Conservation (phyloP, 2,888 invertebrate species). For the Maniola hyperantus region DNA sequence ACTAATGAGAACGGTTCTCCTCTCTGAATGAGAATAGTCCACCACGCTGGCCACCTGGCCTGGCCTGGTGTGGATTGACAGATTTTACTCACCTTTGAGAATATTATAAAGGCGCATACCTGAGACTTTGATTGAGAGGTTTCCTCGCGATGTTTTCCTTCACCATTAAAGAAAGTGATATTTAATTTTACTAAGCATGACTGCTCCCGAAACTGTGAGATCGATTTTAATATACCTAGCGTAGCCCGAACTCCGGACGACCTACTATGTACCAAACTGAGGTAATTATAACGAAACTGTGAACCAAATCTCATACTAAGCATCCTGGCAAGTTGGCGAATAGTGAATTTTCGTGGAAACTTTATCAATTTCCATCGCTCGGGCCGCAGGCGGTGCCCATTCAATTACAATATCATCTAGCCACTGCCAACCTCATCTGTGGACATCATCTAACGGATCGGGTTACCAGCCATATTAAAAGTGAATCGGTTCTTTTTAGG, state of each 20-base stretch:
- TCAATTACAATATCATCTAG: constrained; percentile 46
- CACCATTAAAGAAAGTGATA: too few species aligned
- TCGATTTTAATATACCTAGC: constrained; percentile 44
- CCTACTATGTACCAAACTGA: constrained; percentile 25
- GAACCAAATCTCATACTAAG: too few species aligned
- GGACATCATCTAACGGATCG: constrained; percentile 31
- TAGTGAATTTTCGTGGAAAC: constrained; percentile 54
- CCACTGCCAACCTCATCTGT: constrained; percentile 35
- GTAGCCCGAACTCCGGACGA: constrained; percentile 18
- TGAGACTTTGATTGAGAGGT: too few species aligned
- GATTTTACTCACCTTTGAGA: too few species aligned
- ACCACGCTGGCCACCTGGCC: too few species aligned
- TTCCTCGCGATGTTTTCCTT: too few species aligned
- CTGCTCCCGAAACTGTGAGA: constrained; percentile 45
- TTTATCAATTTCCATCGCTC: constrained; percentile 54
- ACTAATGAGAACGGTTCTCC: too few species aligned
- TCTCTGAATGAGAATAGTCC: too few species aligned
- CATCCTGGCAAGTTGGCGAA: constrained; percentile 47
- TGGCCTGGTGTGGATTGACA: too few species aligned
- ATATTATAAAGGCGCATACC: too few species aligned
- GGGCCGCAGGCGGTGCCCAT: constrained; percentile 44
- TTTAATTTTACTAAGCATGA: too few species aligned
- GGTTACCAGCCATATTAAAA: constrained; percentile 29
- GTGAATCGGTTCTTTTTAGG: constrained; percentile 8
- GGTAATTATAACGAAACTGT: constrained; percentile 34